Base-by-base conservation (phyloP, 1,140 invertebrate species). In the Drosophila parvula region DNA sequence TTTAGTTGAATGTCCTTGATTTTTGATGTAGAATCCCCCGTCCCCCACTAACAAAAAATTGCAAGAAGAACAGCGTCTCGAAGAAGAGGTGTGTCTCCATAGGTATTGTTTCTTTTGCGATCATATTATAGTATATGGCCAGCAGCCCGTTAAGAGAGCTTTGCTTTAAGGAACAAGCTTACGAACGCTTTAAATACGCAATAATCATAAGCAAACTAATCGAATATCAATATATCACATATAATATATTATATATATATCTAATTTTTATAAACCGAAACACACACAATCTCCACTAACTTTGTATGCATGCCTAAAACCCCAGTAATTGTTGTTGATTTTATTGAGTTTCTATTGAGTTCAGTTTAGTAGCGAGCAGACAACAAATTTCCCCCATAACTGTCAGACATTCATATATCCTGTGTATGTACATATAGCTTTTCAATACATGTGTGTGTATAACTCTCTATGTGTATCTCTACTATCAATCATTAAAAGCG, bases 381-480 rank as follows among this genome's bases (percentile, higher is more conserved):
- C 78, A 88, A 83, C 75, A 48, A 88, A 88, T 89, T 89, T 81
- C 84, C 84, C 84, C 84, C 67, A 89, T 89, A 89, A 76, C 84
- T 89, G 84, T 84, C 67, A 80, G 74, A 77, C 59, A 71, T 58
- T 65, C 27, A 30, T 27, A 45, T 50, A 50, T 50, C 11, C 28
- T 16, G 28, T 50, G 57, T 79, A 70, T 56, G 59, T 62, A 63
- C 43, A 22, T 63, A 53, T 69, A 63, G 50, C 50, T 56, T 56
- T 78, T 53, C 62, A 28, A 45, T 62, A 68, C 45, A 51, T 58
- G 41, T 27, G 41, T 27, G 22, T 44, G 43, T 78, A 34, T 36
- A 64, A 58, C 41, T 71, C 41, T 71, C 44, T 57, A 59, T 63
- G 64, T 70, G 56, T 57, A 47, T 47, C 36, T 56, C 30, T 60